Percentiles rank a stretch among this genome's conserved stretches.
phyloP scores from a whole-genome alignment of 2,888 invertebrate species.

The Allolobophora icterica region DNA sequence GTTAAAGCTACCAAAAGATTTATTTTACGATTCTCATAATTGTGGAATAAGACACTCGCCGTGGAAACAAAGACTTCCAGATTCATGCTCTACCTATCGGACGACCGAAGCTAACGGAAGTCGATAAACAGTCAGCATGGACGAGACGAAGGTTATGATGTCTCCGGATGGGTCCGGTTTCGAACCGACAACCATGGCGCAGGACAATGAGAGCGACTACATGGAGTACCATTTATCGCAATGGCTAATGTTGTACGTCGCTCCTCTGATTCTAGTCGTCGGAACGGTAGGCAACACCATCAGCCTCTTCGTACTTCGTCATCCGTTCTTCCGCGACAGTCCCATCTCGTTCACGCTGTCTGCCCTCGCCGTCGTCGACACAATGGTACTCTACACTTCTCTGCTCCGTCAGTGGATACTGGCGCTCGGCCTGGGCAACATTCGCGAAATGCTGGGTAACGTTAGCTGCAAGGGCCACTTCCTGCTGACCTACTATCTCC shows the following conservation, averaged over 20 bases:
- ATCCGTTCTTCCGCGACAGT: background rate
- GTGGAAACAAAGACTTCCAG: background rate
- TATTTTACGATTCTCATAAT: background rate
- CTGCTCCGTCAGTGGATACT: slow-evolving; percentile 14
- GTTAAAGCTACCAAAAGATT: background rate
- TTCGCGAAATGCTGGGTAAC: background rate
- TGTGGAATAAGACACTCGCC: background rate
- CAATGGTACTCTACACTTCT: background rate
- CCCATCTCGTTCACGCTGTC: slow-evolving; percentile 21
- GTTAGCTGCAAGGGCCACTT: slow-evolving; percentile 48
- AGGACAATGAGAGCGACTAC: background rate
- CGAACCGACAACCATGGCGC: background rate
- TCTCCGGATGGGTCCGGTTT: background rate
- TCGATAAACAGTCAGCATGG: background rate
- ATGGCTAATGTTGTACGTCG: background rate
- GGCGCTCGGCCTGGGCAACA: background rate
- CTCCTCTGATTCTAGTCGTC: background rate
- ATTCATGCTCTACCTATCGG: background rate
- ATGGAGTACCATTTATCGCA: background rate
- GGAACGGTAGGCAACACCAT: background rate
- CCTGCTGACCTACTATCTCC: slow-evolving; percentile 53
- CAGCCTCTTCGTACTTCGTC: background rate
- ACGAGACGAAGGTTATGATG: background rate
- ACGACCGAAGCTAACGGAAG: background rate
- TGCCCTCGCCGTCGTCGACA: background rate